Evolutionary conservation across 2,888 invertebrate species (phyloP).

Genomic region (Melieria crassipennis): DNA sequence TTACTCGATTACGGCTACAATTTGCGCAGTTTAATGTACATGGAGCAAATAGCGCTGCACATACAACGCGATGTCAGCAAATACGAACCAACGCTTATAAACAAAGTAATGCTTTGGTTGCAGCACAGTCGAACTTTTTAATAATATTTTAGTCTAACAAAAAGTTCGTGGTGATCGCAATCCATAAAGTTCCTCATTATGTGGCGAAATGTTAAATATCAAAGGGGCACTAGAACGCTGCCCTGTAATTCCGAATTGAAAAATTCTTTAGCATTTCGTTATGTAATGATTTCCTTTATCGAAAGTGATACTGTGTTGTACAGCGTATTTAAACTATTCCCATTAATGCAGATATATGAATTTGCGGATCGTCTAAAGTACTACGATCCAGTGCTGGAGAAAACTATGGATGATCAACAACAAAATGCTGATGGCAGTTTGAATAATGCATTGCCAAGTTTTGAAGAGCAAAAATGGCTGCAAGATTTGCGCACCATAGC

Average conservation of each 20-base stretch:
- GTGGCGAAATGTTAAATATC: no score
- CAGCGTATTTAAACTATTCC: neutral
- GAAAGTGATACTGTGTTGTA: neutral
- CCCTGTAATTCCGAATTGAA: no score
- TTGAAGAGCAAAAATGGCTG: conserved; percentile 63
- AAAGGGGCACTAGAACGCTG: no score
- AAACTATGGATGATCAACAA: conserved; percentile 58
- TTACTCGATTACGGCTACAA: conserved; percentile 81
- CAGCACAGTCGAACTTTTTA: neutral
- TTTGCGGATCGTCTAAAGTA: conserved; percentile 75
- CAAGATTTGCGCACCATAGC: conserved; percentile 59
- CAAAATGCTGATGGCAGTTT: conserved; percentile 54
- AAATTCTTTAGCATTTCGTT: no score
- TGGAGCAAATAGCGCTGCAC: conserved; percentile 80
- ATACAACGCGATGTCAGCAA: conserved; percentile 71
- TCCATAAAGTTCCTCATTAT: no score
- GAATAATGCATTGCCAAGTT: conserved; percentile 47
- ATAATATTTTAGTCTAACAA: neutral
- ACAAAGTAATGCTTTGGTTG: conserved; percentile 60
- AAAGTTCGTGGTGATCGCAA: no score
- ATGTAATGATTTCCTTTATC: no score
- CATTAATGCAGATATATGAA: conserved; percentile 61
- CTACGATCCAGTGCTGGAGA: conserved; percentile 71
- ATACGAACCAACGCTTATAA: conserved; percentile 68
- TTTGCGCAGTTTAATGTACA: conserved; percentile 84